Percentiles rank a stretch among this genome's conserved stretches.
Conservation (phyloP, 2,888 invertebrate species). For the Erebia ligea region DNA sequence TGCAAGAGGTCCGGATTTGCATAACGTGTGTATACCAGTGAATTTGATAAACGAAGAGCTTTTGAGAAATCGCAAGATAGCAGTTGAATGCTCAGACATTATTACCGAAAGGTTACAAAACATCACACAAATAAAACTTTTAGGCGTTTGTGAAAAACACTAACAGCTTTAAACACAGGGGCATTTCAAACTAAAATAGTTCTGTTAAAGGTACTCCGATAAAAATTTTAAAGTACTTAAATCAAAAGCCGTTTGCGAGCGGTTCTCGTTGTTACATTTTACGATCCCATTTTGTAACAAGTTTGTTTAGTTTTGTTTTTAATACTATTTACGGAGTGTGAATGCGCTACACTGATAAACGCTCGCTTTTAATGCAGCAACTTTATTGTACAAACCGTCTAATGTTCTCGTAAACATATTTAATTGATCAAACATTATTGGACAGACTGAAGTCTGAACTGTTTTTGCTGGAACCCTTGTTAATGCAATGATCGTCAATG, state of each 20-base stretch:
- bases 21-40: no score
- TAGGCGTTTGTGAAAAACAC: constrained; percentile 3
- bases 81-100: neutral
- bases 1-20: no score
- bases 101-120: neutral
- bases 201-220: constrained; percentile 48
- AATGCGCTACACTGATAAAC: constrained; percentile 43
- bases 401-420: constrained; percentile 39
- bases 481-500: constrained; percentile 21
- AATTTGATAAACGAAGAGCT: no score
- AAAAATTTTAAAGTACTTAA: constrained; percentile 57
- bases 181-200: constrained; percentile 31
- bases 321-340: constrained; percentile 49
- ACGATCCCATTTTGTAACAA: constrained; percentile 49
- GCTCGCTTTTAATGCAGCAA: constrained; percentile 38
- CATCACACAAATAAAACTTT: constrained; percentile 1
- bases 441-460: constrained; percentile 22
- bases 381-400: constrained; percentile 40
- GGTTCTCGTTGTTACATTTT: constrained; percentile 49
- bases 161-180: constrained; percentile 21
- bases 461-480: constrained; percentile 23
- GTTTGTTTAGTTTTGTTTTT: constrained; percentile 52
- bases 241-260: constrained; percentile 53
- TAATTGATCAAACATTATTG: constrained; percentile 37
- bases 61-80: no score